These are phyloP conservation scores for Leuciscus waleckii DNA, from an alignment of 2,797 vertebrate genomes.

Conservation along the genomic window DNA sequence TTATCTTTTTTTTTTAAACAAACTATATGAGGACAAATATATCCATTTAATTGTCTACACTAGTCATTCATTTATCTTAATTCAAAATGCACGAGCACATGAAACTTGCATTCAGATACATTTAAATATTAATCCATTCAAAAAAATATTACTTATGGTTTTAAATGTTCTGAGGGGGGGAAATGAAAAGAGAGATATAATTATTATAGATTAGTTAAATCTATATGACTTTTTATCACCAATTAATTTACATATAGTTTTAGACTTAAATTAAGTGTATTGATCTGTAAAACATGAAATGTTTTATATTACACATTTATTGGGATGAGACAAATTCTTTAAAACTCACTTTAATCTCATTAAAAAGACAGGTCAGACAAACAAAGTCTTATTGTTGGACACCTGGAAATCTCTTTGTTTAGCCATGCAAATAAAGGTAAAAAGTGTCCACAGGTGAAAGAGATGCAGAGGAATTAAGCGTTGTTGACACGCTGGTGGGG, in stretches of 20 bases:
- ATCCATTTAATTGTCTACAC: not conserved
- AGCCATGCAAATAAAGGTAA: not conserved
- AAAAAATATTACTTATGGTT: not conserved
- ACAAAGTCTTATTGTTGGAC: constrained; percentile 62
- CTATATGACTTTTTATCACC: constrained; percentile 39
- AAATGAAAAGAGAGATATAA: not conserved
- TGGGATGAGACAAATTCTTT: constrained; percentile 64
- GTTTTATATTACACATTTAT: constrained; percentile 69
- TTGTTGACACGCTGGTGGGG: not conserved
- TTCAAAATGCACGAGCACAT: not conserved
- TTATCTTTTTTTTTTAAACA: not conserved
- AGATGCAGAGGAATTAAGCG: too few relatives aligned
- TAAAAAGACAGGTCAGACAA: constrained; percentile 41
- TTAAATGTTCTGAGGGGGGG: not conserved
- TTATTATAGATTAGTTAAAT: not conserved
- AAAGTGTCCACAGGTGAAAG: not conserved
- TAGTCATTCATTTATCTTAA: not conserved
- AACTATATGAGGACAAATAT: not conserved
- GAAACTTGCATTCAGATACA: not conserved
- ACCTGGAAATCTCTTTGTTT: constrained; percentile 1
- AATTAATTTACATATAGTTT: constrained; percentile 60
- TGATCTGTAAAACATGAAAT: not conserved
- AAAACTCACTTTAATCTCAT: constrained; percentile 66
- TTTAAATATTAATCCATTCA: not conserved
- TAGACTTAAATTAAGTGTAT: constrained; percentile 50